Conservation (phyloP, 2,797 vertebrate species). For the Ctenopoma kingsleyae region DNA sequence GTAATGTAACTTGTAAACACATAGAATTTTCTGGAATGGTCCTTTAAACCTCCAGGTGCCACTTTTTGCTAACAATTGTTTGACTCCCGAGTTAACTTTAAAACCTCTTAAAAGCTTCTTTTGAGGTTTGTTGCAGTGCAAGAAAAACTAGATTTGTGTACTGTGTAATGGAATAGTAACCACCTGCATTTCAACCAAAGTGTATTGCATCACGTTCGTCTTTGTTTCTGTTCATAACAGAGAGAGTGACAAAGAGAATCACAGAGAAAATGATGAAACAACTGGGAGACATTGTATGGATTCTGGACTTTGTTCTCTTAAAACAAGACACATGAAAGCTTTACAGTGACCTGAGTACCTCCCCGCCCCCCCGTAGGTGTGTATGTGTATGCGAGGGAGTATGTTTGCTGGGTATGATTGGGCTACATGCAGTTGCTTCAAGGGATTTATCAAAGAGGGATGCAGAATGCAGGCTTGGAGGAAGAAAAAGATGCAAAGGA, state of each 20-base stretch:
- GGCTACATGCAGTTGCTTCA: constrained; percentile 17
- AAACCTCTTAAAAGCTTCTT: neutral
- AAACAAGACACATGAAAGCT: constrained; percentile 47
- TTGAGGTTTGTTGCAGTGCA: neutral
- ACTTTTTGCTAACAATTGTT: neutral
- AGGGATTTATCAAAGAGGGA: constrained; percentile 46
- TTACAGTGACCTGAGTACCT: constrained; percentile 28
- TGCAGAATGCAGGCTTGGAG: constrained; percentile 27
- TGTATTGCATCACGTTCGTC: constrained; percentile 7
- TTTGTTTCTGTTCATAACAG: constrained; percentile 42
- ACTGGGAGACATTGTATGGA: constrained; percentile 31
- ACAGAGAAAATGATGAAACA: constrained; percentile 53
- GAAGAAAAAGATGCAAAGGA: constrained; percentile 17
- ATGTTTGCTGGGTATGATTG: constrained; percentile 49
- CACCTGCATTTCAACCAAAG: constrained; percentile 40
- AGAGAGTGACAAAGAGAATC: constrained; percentile 23
- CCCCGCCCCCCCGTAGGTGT: neutral
- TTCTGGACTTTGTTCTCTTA: constrained; percentile 54
- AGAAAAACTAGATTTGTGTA: constrained; percentile 35
- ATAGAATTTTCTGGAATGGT: neutral
- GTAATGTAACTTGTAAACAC: neutral
- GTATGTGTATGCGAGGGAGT: neutral
- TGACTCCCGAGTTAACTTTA: neutral
- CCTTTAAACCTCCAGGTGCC: neutral
- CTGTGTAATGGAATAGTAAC: constrained; percentile 20